phyloP scores from a whole-genome alignment of 2,797 vertebrate genomes.

The Leptoclinus maculatus region DNA sequence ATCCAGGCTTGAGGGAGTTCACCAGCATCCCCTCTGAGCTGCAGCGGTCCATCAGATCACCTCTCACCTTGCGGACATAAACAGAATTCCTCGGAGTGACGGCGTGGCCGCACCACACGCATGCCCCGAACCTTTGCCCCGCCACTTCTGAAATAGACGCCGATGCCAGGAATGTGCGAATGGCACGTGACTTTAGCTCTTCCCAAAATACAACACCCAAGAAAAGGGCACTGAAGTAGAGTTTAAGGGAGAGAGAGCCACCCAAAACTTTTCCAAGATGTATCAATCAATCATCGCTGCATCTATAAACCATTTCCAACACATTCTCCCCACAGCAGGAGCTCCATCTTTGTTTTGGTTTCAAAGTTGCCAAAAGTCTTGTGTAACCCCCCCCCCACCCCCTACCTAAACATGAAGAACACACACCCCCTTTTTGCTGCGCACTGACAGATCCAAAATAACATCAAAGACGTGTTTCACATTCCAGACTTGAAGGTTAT shows the following conservation, averaged over 20 bases:
- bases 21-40: conserved; percentile 31
- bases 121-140: conserved; percentile 29
- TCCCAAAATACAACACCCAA: conserved; percentile 67
- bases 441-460: conserved; percentile 69
- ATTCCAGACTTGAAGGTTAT: conserved; percentile 64
- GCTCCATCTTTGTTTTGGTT: conserved; percentile 61
- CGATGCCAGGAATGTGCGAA: conserved; percentile 48
- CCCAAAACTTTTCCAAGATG: conserved; percentile 33
- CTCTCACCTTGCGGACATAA: conserved; percentile 55
- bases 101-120: conserved; percentile 2
- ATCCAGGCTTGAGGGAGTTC: conserved; percentile 22
- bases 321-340: conserved; percentile 22
- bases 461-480: conserved; percentile 69
- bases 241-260: not conserved
- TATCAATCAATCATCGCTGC: conserved; percentile 35
- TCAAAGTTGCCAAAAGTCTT: conserved; percentile 58
- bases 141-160: conserved; percentile 68
- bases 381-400: not conserved
- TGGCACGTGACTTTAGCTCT: conserved; percentile 66
- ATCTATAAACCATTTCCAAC: conserved; percentile 18
- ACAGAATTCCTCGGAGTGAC: conserved; percentile 48
- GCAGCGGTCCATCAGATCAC: conserved; percentile 36
- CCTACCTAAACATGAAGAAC: conserved; percentile 18
- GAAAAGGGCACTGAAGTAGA: conserved; percentile 23
- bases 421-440: conserved; percentile 28